Evolutionary conservation across 2,888 invertebrate genomes (phyloP), one percentile per base, ranked within the genome.

Genomic region (Pristionchus entomophagus): DNA sequence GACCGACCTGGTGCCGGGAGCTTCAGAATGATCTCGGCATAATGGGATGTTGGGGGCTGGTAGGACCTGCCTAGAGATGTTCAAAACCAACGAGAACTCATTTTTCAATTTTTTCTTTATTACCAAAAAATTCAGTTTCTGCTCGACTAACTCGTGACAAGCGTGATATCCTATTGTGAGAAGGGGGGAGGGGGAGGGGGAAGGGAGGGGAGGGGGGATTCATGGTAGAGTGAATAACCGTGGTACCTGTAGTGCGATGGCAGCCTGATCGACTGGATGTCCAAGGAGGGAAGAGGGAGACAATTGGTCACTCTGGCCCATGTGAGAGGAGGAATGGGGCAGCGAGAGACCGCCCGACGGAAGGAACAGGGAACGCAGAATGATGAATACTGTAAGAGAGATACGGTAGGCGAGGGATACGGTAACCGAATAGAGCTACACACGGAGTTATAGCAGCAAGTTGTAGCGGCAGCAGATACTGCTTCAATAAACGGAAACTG

Each of bases 321-420:
- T 73, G 1, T 26, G 73, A 41, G 73, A 73, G 6, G 41, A 19
- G 5, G 41, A 41, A 12, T 38, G 41, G 10, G 38, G 73, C 26
- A 45, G 73, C 14, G 38, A 45, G 73, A 45, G 41, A 14, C 38
- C 41, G 41, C 73, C 45, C 73, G 73, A n/a, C 4, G 73, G 73
- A 26, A 73, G 73, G 12, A 45, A 26, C 73, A 73, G 3, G 0
- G 73, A 41, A 17, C 73, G 73, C 1, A 73, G 73, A 73, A 73
- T 73, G 73, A 8, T 73, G 69, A 35, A 65, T 65, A 35, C 65
- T 65, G 65, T 65, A 65, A 35, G 26, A 3, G 41, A 35, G 56
- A n/a, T 65, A 65, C 65, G 73, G 41, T 73, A 73, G 56, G 56
- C 8, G 56, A 19, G 38, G 38, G 38, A n/a, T 41, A 69, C 69